Evolutionary conservation across 2,888 invertebrate genomes (phyloP).

Genomic region (Euplexia lucipara): DNA sequence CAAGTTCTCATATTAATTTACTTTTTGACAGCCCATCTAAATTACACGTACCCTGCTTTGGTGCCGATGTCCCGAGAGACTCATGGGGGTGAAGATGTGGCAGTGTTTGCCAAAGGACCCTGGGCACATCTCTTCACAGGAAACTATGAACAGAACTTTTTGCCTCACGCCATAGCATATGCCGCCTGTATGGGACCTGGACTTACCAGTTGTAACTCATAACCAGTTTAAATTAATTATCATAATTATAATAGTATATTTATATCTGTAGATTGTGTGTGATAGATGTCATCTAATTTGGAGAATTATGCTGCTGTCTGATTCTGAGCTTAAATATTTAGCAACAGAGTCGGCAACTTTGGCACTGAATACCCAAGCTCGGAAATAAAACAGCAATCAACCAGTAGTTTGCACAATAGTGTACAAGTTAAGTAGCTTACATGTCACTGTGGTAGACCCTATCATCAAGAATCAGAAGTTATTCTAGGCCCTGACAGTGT

Average conservation of each 20-base stretch:
- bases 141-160: slow-evolving; percentile 94
- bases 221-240: not conserved
- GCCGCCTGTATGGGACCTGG: slow-evolving; percentile 94
- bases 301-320: too few species aligned
- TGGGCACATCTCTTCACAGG: slow-evolving; percentile 96
- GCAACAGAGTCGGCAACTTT: too few species aligned
- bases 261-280: too few species aligned
- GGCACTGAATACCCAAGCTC: not conserved
- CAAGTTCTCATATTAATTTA: too few species aligned
- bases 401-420: too few species aligned
- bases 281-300: too few species aligned
- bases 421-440: too few species aligned
- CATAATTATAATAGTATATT: too few species aligned
- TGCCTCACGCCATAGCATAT: slow-evolving; percentile 94
- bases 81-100: slow-evolving; percentile 95
- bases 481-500: too few species aligned
- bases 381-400: not conserved
- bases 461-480: too few species aligned
- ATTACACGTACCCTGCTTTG: slow-evolving; percentile 91
- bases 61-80: slow-evolving; percentile 92
- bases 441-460: too few species aligned
- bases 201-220: slow-evolving; percentile 81
- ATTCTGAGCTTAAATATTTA: too few species aligned
- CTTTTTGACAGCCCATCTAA: slow-evolving; percentile 79
- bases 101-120: slow-evolving; percentile 94